phyloP scores from a whole-genome alignment of 2,888 invertebrate species.

The Meiosimyza platycephala region DNA sequence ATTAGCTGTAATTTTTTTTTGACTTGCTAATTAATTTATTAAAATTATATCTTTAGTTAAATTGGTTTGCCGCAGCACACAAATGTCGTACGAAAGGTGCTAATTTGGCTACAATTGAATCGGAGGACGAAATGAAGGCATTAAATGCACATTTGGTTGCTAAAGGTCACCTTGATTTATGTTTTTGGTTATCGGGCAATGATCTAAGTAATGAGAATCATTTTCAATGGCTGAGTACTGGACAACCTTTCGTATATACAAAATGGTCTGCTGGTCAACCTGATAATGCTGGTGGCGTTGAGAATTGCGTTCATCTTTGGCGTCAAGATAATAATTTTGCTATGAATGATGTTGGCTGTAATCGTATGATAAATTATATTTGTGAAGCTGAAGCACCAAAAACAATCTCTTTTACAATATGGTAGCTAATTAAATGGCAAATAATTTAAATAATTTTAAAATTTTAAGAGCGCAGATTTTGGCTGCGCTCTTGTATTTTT shows the following conservation, averaged over 20 bases:
- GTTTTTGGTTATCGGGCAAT: conserved; percentile 57
- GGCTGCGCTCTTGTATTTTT: too few relatives aligned
- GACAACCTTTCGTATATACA: conserved; percentile 52
- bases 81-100: conserved; percentile 55
- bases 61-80: conserved; percentile 56
- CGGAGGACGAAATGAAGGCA: conserved; percentile 50
- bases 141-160: conserved; percentile 49
- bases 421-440: too few relatives aligned
- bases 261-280: conserved; percentile 55
- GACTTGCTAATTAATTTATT: too few relatives aligned
- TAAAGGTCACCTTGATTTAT: conserved; percentile 51
- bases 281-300: conserved; percentile 52
- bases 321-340: conserved; percentile 45
- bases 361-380: too few relatives aligned
- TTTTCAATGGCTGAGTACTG: conserved; percentile 55
- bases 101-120: conserved; percentile 56
- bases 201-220: conserved; percentile 55
- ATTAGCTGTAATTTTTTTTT: too few relatives aligned
- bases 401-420: too few relatives aligned
- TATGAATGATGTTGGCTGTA: conserved; percentile 50
- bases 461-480: too few relatives aligned
- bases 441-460: too few relatives aligned
- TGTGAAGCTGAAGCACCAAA: too few relatives aligned
- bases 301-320: conserved; percentile 58
- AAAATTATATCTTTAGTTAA: conserved; percentile 50